A percentile compares a stretch with the other conserved stretches of the same genome.
Conservation (phyloP, 2,888 invertebrate species). For the Phyllotreta striolata region DNA sequence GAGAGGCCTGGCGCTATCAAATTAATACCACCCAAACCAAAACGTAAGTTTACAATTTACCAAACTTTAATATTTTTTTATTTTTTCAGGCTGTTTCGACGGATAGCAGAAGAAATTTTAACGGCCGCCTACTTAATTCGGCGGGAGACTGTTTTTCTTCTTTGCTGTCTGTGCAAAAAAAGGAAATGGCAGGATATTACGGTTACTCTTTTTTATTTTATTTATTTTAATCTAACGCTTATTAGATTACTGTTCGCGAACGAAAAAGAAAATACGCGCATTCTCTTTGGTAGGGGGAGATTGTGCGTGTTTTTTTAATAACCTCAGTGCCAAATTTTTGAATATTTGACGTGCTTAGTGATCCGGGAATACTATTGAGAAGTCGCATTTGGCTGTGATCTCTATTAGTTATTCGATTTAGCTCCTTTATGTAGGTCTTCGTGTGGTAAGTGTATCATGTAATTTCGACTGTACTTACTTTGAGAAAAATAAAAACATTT, state of each 20-base stretch:
- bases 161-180: conserved; percentile 41
- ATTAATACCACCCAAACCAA: conserved; percentile 86
- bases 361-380: conserved; percentile 25
- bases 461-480: conserved; percentile 45
- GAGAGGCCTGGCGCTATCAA: conserved; percentile 86
- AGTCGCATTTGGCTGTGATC: conserved; percentile 23
- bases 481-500: conserved; percentile 49
- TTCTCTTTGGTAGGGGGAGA: not conserved
- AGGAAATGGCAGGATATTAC: conserved; percentile 43
- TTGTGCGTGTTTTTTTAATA: conserved; percentile 12
- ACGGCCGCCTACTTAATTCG: conserved; percentile 39
- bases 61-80: conserved; percentile 48
- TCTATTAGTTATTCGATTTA: conserved; percentile 16
- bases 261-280: conserved; percentile 32
- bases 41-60: conserved; percentile 77
- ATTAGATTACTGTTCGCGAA: conserved; percentile 38
- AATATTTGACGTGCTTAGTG: conserved; percentile 29
- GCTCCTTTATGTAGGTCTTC: conserved; percentile 40
- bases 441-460: conserved; percentile 49
- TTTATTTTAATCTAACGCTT: conserved; percentile 35
- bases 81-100: conserved; percentile 49
- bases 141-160: conserved; percentile 46
- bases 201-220: conserved; percentile 38
- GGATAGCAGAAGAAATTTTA: conserved; percentile 44
- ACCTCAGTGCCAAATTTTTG: conserved; percentile 25